phyloP scores from a whole-genome alignment of 2,888 invertebrate species.

The Entomobrya proxima region DNA sequence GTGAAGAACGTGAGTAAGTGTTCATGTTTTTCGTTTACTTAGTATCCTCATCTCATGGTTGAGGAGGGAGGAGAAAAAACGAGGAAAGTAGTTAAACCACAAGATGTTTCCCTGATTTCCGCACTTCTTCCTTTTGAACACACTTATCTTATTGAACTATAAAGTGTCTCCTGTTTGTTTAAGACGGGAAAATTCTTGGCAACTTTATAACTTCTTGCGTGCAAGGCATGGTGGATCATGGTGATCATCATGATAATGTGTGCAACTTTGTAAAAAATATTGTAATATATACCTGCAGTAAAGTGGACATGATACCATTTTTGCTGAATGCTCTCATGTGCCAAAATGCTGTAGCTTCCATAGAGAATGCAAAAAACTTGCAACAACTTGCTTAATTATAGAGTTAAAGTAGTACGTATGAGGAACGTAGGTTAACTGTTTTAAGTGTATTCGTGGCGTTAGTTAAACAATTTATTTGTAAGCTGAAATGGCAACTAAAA shows the following conservation, averaged over 20 bases:
- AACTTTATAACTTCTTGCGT: slow-evolving; percentile 40
- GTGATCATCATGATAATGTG: slow-evolving; percentile 24
- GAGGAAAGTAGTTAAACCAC: slow-evolving; percentile 53
- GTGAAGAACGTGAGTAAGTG: slow-evolving; percentile 37
- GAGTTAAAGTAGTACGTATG: neutral
- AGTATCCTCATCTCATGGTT: slow-evolving; percentile 4
- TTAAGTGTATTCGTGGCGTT: neutral
- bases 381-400: too few species aligned
- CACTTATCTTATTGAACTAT: slow-evolving; percentile 42
- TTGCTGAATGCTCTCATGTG: neutral
- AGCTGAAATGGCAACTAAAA: slow-evolving; percentile 48
- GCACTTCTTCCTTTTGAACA: slow-evolving; percentile 34
- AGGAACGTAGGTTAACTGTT: neutral
- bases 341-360: too few species aligned
- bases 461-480: slow-evolving; percentile 40
- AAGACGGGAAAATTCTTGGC: slow-evolving; percentile 35
- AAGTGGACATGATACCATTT: slow-evolving; percentile 33
- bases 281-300: slow-evolving; percentile 26
- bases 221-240: neutral
- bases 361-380: too few species aligned
- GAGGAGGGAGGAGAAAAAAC: slow-evolving; percentile 39
- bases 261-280: neutral
- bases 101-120: slow-evolving; percentile 65
- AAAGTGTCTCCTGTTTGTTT: slow-evolving; percentile 49
- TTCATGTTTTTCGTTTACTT: slow-evolving; percentile 35